A percentile compares a stretch with the other conserved stretches of the same genome.
These are phyloP conservation scores for Rutpela maculata DNA, from an alignment of 2,888 invertebrate species.

Conservation along the genomic window DNA sequence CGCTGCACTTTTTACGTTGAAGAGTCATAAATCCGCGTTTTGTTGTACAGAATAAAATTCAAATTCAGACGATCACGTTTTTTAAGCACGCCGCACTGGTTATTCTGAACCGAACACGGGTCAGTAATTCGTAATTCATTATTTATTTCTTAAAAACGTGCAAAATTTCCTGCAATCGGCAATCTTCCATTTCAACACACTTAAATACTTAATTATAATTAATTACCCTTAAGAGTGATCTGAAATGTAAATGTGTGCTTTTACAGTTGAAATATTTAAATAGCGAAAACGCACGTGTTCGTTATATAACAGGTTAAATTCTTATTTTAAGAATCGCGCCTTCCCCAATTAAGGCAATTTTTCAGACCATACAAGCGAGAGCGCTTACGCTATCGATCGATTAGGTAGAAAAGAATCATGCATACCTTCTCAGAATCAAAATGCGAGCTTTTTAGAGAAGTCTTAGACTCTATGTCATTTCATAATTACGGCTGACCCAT, in stretches of 20 bases:
- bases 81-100: conserved; percentile 8
- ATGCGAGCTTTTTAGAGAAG: too few species aligned
- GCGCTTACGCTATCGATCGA: too few species aligned
- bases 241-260: not conserved
- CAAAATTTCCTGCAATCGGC: conserved; percentile 11
- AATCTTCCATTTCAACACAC: conserved; percentile 31
- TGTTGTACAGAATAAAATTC: conserved; percentile 19
- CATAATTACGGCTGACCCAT: too few species aligned
- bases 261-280: not conserved
- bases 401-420: too few species aligned
- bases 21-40: conserved; percentile 25
- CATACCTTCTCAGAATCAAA: too few species aligned
- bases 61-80: conserved; percentile 27
- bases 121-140: conserved; percentile 25
- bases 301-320: not conserved
- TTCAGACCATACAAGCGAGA: too few species aligned
- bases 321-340: too few species aligned
- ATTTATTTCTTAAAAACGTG: conserved; percentile 32
- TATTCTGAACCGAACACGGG: not conserved
- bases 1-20: conserved; percentile 19
- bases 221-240: conserved; percentile 21
- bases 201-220: conserved; percentile 28
- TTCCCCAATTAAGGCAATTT: not conserved
- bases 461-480: too few species aligned
- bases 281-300: conserved; percentile 9